Base-by-base conservation (phyloP, 23 tunicate species). In the Oikopleura vanhoeffeni region DNA sequence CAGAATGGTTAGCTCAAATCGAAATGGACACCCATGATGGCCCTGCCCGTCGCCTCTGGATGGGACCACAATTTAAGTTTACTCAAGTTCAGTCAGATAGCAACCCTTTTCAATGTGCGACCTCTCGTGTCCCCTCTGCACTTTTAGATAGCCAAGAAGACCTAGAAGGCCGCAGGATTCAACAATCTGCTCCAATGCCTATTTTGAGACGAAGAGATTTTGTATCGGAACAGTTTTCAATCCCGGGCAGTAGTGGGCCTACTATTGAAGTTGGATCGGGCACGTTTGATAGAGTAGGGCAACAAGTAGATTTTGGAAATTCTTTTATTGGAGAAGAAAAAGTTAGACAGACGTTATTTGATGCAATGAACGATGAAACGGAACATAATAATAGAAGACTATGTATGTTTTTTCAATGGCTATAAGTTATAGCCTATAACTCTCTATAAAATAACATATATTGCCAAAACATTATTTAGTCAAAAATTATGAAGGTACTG, bases 51-150 rank as follows among this genome's bases (percentile, higher is more conserved):
- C 76, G 98, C 3, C 41, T 93, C 34, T 93, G 98, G 98, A 90
- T 93, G 98, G 94, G 94, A 35, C 98, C 98, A 0, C 98, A 93
- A 76, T 93, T 93, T 83, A 49, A 83, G 41, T 93, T 93, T 84
- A 18, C 18, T 18, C 60, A 49, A 49, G 18, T 4, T 18, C 8
- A 8, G 18, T 4, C 60, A 8, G 60, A 18, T 4, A 49, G 18
- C 18, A 8, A 49, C 18, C 18, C 8, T 49, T 49, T 18, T 49
- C 60, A 8, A 8, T 49, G 8, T 18, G 60, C 8, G 60, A 8
- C 18, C 8, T 4, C 18, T 4, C 60, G 8, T 8, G 8, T 18
- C 18, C 60, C 60, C 60, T 8, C 18, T 49, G 60, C 60, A 8
- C 18, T 49, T 8, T 49, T 49, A 18, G 18, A 49, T 18, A 49